Conservation (phyloP, 1,140 invertebrate genomes). For the Belonocnema kinseyi region DNA sequence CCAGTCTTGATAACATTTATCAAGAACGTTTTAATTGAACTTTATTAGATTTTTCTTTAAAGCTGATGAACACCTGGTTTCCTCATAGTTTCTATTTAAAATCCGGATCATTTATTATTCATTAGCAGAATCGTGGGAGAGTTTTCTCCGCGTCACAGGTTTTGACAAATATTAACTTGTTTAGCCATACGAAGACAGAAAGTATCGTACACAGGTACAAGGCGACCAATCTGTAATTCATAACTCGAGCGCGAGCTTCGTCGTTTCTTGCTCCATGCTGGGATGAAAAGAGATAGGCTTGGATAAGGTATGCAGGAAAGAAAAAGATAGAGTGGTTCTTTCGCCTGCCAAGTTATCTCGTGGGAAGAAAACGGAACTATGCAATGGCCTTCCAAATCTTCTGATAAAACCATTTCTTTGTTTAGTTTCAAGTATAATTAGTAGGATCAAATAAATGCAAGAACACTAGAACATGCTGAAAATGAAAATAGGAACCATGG, state of each 20-base stretch:
- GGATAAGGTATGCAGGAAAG: conserved; percentile 29
- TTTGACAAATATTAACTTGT: conserved; percentile 12
- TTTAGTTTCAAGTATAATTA: background rate
- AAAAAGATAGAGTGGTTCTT: conserved; percentile 36
- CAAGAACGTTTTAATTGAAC: too few relatives aligned
- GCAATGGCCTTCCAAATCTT: conserved; percentile 53
- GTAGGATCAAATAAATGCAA: background rate
- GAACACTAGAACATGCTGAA: background rate
- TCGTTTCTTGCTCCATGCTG: conserved; percentile 60
- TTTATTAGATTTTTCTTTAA: too few relatives aligned
- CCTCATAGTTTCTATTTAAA: too few relatives aligned
- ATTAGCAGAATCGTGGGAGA: conserved; percentile 22
- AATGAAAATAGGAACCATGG: background rate
- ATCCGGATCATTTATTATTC: background rate
- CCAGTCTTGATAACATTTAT: too few relatives aligned
- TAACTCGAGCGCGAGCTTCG: conserved; percentile 60
- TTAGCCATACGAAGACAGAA: background rate
- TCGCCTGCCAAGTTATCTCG: conserved; percentile 55
- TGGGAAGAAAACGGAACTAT: conserved; percentile 67
- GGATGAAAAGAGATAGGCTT: conserved; percentile 42
- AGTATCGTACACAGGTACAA: conserved; percentile 6
- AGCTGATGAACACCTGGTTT: too few relatives aligned
- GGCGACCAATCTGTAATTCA: conserved; percentile 70
- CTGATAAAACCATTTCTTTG: conserved; percentile 20
- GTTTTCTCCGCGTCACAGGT: background rate